phyloP scores from a whole-genome alignment of 2,113 vertebrate genomes.

The Sinosuthora webbiana region DNA sequence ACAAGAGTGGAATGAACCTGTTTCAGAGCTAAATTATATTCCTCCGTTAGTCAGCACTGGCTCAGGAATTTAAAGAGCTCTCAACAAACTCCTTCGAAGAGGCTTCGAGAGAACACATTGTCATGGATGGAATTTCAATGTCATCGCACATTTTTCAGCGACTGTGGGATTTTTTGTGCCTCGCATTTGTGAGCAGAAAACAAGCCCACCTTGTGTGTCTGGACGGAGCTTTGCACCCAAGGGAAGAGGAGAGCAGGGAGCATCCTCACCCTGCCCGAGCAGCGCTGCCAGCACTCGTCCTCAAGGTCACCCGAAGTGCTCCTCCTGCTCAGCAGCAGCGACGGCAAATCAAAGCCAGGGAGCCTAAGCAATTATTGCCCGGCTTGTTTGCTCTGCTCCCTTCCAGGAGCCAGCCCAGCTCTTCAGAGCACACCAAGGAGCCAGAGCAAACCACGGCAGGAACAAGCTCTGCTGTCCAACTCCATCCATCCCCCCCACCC shows the following conservation, averaged over 20 bases:
- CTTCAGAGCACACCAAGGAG: background rate
- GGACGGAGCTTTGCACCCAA: background rate
- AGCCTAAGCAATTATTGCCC: background rate
- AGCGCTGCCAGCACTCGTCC: background rate
- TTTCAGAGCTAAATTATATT: background rate
- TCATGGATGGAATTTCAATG: background rate
- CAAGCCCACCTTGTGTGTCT: accelerated
- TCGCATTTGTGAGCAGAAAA: background rate
- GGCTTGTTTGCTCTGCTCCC: background rate
- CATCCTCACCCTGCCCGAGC: background rate
- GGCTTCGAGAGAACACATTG: background rate
- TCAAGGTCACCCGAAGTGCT: background rate
- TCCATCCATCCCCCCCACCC: background rate
- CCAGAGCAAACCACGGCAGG: background rate
- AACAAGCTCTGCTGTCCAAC: background rate
- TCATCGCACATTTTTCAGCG: background rate
- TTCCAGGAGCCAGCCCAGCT: background rate
- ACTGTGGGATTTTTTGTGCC: background rate
- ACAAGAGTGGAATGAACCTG: constrained; percentile 34
- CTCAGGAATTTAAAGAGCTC: constrained; percentile 28
- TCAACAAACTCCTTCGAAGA: background rate
- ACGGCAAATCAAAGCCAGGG: background rate
- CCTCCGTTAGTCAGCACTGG: background rate
- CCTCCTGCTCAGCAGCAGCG: background rate
- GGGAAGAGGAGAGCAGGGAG: background rate